Percentiles rank a stretch among this genome's conserved stretches.
Evolutionary conservation across 2,888 invertebrate species (phyloP).

Genomic region (Andrena flavipes): DNA sequence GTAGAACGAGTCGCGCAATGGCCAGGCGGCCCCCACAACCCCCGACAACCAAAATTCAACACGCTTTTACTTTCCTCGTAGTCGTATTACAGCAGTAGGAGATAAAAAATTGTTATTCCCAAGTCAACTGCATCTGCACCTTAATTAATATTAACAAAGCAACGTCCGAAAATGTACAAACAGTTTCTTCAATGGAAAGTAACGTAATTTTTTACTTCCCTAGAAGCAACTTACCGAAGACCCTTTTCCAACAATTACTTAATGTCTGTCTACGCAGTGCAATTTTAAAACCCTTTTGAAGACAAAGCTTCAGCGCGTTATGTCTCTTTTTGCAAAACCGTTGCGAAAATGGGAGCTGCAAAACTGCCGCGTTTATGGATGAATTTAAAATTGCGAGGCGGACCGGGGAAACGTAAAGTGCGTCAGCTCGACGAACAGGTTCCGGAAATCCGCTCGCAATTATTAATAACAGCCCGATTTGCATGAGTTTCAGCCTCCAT

Average conservation of each 20-base stretch:
- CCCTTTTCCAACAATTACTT: not conserved
- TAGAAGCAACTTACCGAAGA: not conserved
- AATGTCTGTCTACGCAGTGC: not conserved
- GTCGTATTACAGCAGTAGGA: not conserved
- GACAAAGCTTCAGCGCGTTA: not conserved
- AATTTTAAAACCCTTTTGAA: not conserved
- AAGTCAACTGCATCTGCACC: not conserved
- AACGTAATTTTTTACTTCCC: not conserved
- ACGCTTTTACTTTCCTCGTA: not conserved
- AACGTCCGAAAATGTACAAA: not conserved
- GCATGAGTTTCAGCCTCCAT: not conserved
- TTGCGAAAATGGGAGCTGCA: not conserved
- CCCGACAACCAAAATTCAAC: not conserved
- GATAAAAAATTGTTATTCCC: not conserved
- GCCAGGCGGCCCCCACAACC: not conserved
- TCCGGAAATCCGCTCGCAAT: slow-evolving; percentile 5
- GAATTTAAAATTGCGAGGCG: slow-evolving; percentile 3
- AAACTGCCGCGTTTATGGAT: not conserved
- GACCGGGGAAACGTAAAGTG: slow-evolving; percentile 4
- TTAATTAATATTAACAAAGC: not conserved
- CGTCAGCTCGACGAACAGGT: not conserved
- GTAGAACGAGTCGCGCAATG: not conserved
- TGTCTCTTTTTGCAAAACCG: not conserved
- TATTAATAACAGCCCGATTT: not conserved
- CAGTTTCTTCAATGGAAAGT: not conserved